Percentiles rank a stretch among this genome's conserved stretches.
Conservation (phyloP, 2,888 invertebrate species). For the Saturnia japonica region DNA sequence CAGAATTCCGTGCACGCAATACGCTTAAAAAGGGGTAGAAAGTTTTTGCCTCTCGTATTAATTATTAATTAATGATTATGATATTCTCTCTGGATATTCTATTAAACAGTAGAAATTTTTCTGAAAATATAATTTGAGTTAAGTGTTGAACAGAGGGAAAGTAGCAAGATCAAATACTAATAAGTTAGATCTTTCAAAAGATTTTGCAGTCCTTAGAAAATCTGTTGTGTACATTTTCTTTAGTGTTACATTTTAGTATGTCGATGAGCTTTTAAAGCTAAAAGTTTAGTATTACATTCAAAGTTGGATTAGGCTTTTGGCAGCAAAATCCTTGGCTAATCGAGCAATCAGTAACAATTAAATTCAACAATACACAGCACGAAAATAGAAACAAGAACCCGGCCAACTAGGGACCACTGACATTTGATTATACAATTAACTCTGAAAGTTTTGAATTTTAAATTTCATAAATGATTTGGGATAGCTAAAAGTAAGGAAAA, state of each 20-base stretch:
- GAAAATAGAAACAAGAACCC: not conserved
- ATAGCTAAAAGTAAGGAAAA: conserved; percentile 24
- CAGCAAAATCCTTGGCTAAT: not conserved
- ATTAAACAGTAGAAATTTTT: not conserved
- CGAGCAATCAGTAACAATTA: not conserved
- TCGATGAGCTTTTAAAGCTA: not conserved
- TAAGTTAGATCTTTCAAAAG: not conserved
- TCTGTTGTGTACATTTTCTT: not conserved
- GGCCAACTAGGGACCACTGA: not conserved
- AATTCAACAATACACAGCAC: not conserved
- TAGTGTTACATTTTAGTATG: not conserved
- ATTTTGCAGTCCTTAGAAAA: not conserved
- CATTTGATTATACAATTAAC: not conserved
- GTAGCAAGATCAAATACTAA: not conserved
- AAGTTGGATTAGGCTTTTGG: not conserved
- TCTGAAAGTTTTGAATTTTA: not conserved
- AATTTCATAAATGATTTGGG: conserved; percentile 21
- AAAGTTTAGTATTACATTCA: not conserved
- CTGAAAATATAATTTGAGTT: not conserved
- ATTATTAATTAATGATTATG: no score
- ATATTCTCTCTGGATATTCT: no score
- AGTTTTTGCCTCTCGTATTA: no score
- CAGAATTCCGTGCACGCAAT: no score
- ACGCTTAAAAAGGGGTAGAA: no score
- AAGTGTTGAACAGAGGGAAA: not conserved